Evolutionary conservation across 2,888 invertebrate genomes (phyloP).

Genomic region (Habroteleia sp.): DNA sequence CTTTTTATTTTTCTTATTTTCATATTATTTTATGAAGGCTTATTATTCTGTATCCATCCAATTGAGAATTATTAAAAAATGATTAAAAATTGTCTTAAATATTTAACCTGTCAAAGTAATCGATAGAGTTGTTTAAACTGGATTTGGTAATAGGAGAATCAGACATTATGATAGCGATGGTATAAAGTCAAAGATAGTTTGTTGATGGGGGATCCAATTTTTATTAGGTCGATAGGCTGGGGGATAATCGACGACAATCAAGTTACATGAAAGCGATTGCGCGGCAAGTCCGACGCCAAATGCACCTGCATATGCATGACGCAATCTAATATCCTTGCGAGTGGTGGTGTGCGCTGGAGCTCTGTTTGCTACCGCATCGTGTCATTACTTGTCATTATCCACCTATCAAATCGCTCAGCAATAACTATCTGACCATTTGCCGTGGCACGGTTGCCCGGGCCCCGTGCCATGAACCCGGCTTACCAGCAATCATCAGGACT

Average conservation of each 20-base stretch:
- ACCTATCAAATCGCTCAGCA: slow-evolving; percentile 78
- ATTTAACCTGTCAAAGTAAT: too few relatives aligned
- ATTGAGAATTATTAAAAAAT: too few relatives aligned
- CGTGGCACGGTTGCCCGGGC: slow-evolving; percentile 47
- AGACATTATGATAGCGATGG: slow-evolving; percentile 10
- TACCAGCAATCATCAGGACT: slow-evolving; percentile 69
- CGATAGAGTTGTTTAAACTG: background rate
- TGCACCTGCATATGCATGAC: slow-evolving; percentile 80
- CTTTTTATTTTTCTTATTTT: too few relatives aligned
- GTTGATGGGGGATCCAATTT: slow-evolving; percentile 68
- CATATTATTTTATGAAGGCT: too few relatives aligned
- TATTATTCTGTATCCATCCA: too few relatives aligned
- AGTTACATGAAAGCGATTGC: slow-evolving; percentile 78
- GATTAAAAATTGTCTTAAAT: too few relatives aligned
- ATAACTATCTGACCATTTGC: slow-evolving; percentile 75
- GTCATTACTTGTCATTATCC: slow-evolving; percentile 73
- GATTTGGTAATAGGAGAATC: background rate
- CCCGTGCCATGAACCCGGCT: slow-evolving; percentile 65
- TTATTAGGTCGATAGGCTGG: slow-evolving; percentile 73
- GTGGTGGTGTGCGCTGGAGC: slow-evolving; percentile 49
- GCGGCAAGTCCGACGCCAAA: slow-evolving; percentile 75
- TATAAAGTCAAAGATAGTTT: slow-evolving; percentile 33
- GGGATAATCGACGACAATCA: slow-evolving; percentile 80
- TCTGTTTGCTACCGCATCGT: slow-evolving; percentile 73
- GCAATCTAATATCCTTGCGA: slow-evolving; percentile 76